Evolutionary conservation across 2,113 vertebrate species (phyloP).

Genomic region (Plotosus lineatus): DNA sequence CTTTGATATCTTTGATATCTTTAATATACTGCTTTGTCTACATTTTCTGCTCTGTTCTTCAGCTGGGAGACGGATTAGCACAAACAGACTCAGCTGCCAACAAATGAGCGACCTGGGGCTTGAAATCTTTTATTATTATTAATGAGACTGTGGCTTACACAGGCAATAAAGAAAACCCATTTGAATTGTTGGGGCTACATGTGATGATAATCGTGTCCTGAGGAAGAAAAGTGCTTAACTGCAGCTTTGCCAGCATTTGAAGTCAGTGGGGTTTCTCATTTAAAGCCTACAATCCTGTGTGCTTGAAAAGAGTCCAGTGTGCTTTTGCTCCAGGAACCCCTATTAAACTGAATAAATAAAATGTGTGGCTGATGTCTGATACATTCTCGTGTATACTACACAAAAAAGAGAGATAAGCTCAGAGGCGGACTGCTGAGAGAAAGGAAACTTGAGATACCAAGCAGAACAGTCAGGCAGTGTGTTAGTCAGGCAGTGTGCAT

Average conservation of each 20-base stretch:
- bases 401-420: slow-evolving; percentile 1
- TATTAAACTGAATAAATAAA: slow-evolving; percentile 16
- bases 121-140: slow-evolving; percentile 24
- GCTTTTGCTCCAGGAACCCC: slow-evolving; percentile 5
- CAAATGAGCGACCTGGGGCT: slow-evolving; percentile 1
- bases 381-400: background rate
- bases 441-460: background rate
- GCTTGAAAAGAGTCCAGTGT: background rate
- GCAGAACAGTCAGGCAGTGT: slow-evolving; percentile 2
- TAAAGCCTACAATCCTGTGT: slow-evolving; percentile 4
- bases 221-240: slow-evolving; percentile 7
- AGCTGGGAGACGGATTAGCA: background rate
- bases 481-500: background rate
- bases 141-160: background rate
- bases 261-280: slow-evolving; percentile 20
- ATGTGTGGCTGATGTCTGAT: background rate
- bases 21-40: background rate
- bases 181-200: background rate
- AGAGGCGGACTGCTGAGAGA: background rate
- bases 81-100: slow-evolving; percentile 1
- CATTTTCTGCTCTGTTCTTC: background rate
- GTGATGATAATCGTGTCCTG: slow-evolving; percentile 4
- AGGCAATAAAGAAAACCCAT: background rate
- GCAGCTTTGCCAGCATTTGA: slow-evolving; percentile 28
- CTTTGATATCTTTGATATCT: no score